phyloP scores from a whole-genome alignment of 2,797 vertebrate genomes.

The Limnodromus scolopaceus region DNA sequence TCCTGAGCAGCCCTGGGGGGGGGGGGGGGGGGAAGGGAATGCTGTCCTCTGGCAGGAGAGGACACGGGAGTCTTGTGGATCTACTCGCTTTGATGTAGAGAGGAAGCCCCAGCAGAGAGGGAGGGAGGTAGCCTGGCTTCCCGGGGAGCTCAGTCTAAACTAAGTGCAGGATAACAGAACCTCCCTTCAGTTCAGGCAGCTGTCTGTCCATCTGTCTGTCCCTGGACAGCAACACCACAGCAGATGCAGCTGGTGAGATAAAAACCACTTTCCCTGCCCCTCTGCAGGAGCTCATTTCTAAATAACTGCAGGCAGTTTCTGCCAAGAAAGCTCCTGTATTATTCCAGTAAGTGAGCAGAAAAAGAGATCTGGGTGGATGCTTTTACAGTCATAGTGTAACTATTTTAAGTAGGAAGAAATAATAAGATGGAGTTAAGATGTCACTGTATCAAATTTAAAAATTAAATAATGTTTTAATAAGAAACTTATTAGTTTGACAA shows the following conservation, averaged over 20 bases:
- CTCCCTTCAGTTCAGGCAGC: neutral
- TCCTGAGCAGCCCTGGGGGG: neutral
- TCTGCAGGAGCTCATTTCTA: neutral
- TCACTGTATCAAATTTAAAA: neutral
- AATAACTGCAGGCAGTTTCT: neutral
- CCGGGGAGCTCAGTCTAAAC: neutral
- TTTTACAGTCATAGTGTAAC: neutral
- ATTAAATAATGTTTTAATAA: constrained; percentile 63
- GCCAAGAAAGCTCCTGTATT: neutral
- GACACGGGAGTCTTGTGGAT: neutral
- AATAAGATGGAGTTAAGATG: neutral
- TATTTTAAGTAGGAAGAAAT: neutral
- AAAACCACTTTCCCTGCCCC: neutral
- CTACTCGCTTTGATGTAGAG: neutral
- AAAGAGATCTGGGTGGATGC: neutral
- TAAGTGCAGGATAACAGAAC: neutral
- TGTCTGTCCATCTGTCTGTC: neutral
- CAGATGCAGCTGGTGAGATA: neutral
- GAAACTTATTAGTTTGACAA: neutral
- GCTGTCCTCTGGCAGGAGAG: neutral
- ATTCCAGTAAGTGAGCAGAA: neutral
- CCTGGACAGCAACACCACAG: neutral
- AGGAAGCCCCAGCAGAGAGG: neutral
- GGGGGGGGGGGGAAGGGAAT: neutral
- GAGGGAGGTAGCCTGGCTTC: neutral